Conservation (phyloP, 1,140 invertebrate species). For the Armadillidium nasatum region DNA sequence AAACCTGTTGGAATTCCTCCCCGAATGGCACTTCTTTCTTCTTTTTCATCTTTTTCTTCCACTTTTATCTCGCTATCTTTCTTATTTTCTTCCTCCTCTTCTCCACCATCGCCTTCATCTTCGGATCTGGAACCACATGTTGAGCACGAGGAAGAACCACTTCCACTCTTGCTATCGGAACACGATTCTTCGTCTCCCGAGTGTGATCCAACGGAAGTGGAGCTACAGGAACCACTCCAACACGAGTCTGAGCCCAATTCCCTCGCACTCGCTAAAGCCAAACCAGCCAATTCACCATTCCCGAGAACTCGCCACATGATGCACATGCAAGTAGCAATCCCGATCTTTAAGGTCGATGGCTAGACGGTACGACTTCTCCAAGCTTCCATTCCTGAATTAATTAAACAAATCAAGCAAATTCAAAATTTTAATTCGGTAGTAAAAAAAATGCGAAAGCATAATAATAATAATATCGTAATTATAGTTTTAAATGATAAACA, state of each 20-base stretch:
- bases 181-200: neutral
- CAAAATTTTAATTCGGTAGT: too few species aligned
- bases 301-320: conserved; percentile 67
- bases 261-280: conserved; percentile 68
- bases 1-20: too few species aligned
- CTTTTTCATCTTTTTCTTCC: too few species aligned
- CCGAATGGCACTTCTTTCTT: too few species aligned
- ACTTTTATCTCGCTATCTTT: too few species aligned
- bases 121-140: neutral
- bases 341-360: conserved; percentile 76
- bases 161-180: neutral
- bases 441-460: too few species aligned
- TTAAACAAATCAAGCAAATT: neutral
- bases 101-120: neutral
- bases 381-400: conserved; percentile 62
- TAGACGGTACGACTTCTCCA: conserved; percentile 78
- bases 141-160: neutral
- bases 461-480: too few species aligned
- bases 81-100: too few species aligned
- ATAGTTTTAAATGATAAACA: too few species aligned
- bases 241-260: conserved; percentile 54
- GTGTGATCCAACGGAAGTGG: neutral
- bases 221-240: neutral
- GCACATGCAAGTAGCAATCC: conserved; percentile 77
- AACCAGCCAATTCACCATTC: conserved; percentile 66